Conservation (phyloP, 2,888 invertebrate genomes). For the Epirrita christyi region DNA sequence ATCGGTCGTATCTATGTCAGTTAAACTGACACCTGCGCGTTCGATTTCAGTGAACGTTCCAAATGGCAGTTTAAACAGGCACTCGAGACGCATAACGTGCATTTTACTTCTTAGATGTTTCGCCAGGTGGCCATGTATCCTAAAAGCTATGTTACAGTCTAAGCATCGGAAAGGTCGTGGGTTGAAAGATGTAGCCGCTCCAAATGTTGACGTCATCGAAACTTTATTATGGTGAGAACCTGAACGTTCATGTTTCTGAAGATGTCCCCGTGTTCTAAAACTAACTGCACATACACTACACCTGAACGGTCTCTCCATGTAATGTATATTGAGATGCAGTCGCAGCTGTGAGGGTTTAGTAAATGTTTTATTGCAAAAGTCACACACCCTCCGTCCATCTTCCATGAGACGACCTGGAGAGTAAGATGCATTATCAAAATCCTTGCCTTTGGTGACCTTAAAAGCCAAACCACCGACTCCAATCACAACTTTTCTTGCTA, state of each 20-base stretch:
- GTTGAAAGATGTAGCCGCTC: conserved; percentile 94
- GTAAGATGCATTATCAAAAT: conserved; percentile 74
- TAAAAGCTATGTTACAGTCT: conserved; percentile 97
- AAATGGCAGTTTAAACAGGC: conserved; percentile 95
- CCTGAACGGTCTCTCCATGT: conserved; percentile 95
- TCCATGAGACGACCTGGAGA: conserved; percentile 86
- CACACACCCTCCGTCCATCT: conserved; percentile 91
- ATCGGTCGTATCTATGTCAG: conserved; percentile 98
- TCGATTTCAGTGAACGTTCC: conserved; percentile 98
- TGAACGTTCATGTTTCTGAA: conserved; percentile 96
- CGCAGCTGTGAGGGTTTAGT: conserved; percentile 95
- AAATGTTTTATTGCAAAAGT: conserved; percentile 96
- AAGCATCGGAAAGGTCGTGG: conserved; percentile 98
- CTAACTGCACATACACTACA: conserved; percentile 97
- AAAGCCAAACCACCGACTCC: conserved; percentile 87
- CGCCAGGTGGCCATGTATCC: conserved; percentile 98
- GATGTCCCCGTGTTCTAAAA: conserved; percentile 95
- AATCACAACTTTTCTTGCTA: conserved; percentile 86
- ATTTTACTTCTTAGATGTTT: conserved; percentile 98
- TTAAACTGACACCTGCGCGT: conserved; percentile 94
- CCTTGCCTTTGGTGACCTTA: conserved; percentile 82
- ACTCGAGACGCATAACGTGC: conserved; percentile 97
- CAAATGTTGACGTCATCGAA: conserved; percentile 93
- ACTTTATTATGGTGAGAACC: conserved; percentile 97
- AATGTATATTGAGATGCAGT: conserved; percentile 97